These are phyloP conservation scores for Protobothrops mucrosquamatus DNA, from an alignment of 2,113 vertebrate species.

Conservation along the genomic window DNA sequence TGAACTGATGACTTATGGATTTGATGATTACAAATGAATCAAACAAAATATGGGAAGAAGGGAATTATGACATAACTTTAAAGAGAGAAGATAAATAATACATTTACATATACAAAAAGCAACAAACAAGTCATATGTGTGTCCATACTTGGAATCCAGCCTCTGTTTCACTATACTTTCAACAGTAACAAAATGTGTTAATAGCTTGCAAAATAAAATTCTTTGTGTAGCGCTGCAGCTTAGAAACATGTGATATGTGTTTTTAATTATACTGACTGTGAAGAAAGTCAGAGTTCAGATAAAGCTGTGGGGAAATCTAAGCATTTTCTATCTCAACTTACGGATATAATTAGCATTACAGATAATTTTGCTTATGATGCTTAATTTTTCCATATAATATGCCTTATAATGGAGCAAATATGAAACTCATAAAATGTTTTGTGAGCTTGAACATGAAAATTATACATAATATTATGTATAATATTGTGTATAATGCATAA, in stretches of 20 bases:
- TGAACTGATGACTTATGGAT: not conserved
- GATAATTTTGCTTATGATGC: slow-evolving; percentile 16
- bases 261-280: slow-evolving; percentile 16
- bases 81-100: not conserved
- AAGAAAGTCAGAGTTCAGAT: not conserved
- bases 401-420: slow-evolving; percentile 6
- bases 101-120: not conserved
- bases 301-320: not conserved
- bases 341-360: not conserved
- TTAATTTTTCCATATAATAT: slow-evolving; percentile 11
- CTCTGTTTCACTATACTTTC: not conserved
- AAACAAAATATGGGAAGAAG: not conserved
- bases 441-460: not conserved
- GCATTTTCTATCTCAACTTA: not conserved
- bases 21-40: not conserved
- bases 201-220: not conserved
- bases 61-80: not conserved
- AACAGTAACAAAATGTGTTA: not conserved
- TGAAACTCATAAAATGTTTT: not conserved
- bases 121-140: not conserved
- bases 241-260: not conserved
- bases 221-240: not conserved
- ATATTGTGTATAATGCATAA: not conserved
- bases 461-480: not conserved
- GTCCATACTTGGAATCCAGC: not conserved